Conservation (phyloP, 2,888 invertebrate species). For the Dicycla oo region DNA sequence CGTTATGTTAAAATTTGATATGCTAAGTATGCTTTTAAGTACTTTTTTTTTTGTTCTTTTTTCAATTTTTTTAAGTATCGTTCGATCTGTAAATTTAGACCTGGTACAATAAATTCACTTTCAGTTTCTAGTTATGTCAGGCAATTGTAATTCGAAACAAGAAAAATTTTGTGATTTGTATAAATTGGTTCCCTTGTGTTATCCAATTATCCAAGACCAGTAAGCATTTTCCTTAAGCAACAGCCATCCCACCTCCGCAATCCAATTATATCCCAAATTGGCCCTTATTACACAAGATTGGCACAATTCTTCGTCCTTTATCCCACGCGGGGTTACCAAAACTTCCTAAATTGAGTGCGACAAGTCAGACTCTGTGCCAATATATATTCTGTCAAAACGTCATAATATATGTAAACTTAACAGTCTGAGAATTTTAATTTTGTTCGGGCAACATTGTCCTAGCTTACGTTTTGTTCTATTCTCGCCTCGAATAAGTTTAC, state of each 20-base stretch:
- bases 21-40: no score
- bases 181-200: no score
- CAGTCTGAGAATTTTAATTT: neutral
- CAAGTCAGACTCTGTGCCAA: neutral
- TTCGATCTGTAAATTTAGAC: no score
- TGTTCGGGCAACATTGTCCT: neutral
- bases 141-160: no score
- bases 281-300: constrained; percentile 27
- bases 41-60: no score
- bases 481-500: neutral
- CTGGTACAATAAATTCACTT: no score
- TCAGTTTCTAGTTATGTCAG: no score
- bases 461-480: neutral
- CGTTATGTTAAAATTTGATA: no score
- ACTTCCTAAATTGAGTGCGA: constrained; percentile 3
- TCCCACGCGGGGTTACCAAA: constrained; percentile 8
- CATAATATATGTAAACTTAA: no score
- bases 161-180: no score
- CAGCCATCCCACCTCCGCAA: neutral
- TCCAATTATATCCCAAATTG: constrained; percentile 14
- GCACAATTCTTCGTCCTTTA: constrained; percentile 11
- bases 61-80: no score
- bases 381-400: neutral
- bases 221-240: neutral
- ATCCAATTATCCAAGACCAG: neutral